Conservation (phyloP, 2,888 invertebrate species). For the Cerceris ruficornis region DNA sequence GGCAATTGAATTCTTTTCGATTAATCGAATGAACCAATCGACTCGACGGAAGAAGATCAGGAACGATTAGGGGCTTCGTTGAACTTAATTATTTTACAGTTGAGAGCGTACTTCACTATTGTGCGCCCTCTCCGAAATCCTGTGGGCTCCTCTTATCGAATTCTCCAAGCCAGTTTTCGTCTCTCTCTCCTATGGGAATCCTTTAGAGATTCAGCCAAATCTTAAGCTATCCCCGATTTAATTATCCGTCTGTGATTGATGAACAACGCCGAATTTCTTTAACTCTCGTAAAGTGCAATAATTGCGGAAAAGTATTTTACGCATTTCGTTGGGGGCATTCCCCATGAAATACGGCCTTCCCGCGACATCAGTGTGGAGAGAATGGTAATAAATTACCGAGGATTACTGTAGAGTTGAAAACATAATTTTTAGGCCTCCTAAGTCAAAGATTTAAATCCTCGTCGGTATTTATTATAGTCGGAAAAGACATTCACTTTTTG, state of each 20-base stretch:
- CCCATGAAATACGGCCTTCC: no score
- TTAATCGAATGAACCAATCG: constrained; percentile 66
- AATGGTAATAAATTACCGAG: no score
- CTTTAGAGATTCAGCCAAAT: constrained; percentile 39
- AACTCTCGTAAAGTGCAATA: not conserved
- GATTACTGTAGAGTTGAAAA: no score
- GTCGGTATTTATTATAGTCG: no score
- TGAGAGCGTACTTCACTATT: constrained; percentile 51
- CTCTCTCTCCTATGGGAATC: constrained; percentile 36
- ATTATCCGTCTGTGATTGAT: constrained; percentile 36
- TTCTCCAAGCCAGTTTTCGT: constrained; percentile 46
- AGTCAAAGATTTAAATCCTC: no score
- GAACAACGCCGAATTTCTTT: constrained; percentile 18
- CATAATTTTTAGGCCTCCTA: no score
- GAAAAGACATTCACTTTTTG: no score
- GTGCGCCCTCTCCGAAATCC: constrained; percentile 55
- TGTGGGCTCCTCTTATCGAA: constrained; percentile 59
- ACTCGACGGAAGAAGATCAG: constrained; percentile 45
- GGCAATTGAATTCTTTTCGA: constrained; percentile 56
- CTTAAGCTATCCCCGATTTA: constrained; percentile 45
- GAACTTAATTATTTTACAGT: constrained; percentile 60
- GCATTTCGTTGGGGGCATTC: not conserved
- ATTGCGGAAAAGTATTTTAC: not conserved
- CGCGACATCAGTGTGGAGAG: no score
- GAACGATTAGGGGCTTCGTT: constrained; percentile 53